Evolutionary conservation across 1,140 invertebrate species (phyloP), one percentile per base, ranked within the genome.

Genomic region (Drosophila funebris): DNA sequence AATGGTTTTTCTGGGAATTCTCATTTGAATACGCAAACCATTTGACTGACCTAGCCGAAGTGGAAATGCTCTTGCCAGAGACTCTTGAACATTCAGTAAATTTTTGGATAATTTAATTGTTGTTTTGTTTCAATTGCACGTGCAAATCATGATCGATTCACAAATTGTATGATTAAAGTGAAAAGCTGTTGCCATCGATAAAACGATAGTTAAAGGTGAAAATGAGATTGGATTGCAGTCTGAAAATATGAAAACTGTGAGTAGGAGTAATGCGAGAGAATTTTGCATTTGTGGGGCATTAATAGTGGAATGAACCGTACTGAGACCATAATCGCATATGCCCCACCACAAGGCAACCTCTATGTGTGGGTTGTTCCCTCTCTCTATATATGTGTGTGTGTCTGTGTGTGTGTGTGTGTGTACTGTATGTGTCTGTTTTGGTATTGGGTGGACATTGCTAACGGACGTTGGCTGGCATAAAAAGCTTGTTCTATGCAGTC

Each of bases 401-500:
- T 54, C 11, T 22, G 33, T 22, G 18, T 24, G 33, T 39, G 31
- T 18, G 29, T 48, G 31, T 46, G 43, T 16, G 9, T n/a, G 33
- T 33, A 16, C n/a, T n/a, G n/a, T 31, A 43, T 24, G 60, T 14
- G 33, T 18, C 39, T 41, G 58, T 60, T 18, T 41, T 6, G 29
- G n/a, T 24, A 68, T 20, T 53, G 52, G 43, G 31, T 64, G 71
- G 57, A 68, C 80, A 83, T 73, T 31, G 66, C 60, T 57, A 60
- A 41, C 64, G 52, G 62, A 61, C 61, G 58, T 43, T 73, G 74
- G 72, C 46, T 60, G 79, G 83, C 82, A 88, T 87, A 87, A 87
- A 87, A 87, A 88, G 83, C 83, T 67, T 87, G 83, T 83, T 83
- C 83, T 83, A 88, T 88, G 83, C 83, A 88, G 83, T 87, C 83